A percentile compares a stretch with the other conserved stretches of the same genome.
phyloP scores from a whole-genome alignment of 2,797 vertebrate genomes.

The Furcifer pardalis region DNA sequence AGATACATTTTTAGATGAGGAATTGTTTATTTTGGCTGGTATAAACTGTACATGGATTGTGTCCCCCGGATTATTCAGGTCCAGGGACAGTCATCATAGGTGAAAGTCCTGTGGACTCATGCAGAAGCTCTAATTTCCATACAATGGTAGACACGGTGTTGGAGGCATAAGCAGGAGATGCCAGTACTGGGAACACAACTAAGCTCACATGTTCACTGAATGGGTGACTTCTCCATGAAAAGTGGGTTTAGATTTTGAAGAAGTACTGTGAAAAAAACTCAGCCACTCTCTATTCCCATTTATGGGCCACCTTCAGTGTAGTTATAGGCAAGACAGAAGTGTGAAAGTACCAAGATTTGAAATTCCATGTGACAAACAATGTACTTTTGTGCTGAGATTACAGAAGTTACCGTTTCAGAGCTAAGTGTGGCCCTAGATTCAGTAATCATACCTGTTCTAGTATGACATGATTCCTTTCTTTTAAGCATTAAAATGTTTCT shows the following conservation, averaged over 20 bases:
- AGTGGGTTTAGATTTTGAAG: not conserved
- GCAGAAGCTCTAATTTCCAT: too few species aligned
- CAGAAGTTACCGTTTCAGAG: too few species aligned
- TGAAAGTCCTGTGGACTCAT: too few species aligned
- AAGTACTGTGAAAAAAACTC: not conserved
- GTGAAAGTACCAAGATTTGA: not conserved
- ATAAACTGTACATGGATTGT: too few species aligned
- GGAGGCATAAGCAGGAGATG: not conserved
- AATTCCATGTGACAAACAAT: too few species aligned
- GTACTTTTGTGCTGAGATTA: not conserved
- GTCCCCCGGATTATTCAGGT: too few species aligned
- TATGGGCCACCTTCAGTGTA: not conserved
- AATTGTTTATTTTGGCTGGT: too few species aligned
- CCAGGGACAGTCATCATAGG: too few species aligned
- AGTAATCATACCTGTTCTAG: not conserved
- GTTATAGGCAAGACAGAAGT: not conserved
- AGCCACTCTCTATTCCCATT: not conserved
- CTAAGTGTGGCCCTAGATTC: not conserved
- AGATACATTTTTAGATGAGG: too few species aligned
- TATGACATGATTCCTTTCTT: not conserved
- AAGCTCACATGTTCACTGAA: not conserved
- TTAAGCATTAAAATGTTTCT: not conserved
- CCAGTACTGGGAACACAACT: not conserved
- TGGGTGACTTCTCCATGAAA: too few species aligned
- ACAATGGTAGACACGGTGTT: not conserved